phyloP scores from a whole-genome alignment of 2,888 invertebrate genomes.

The Drosophila yooni region DNA sequence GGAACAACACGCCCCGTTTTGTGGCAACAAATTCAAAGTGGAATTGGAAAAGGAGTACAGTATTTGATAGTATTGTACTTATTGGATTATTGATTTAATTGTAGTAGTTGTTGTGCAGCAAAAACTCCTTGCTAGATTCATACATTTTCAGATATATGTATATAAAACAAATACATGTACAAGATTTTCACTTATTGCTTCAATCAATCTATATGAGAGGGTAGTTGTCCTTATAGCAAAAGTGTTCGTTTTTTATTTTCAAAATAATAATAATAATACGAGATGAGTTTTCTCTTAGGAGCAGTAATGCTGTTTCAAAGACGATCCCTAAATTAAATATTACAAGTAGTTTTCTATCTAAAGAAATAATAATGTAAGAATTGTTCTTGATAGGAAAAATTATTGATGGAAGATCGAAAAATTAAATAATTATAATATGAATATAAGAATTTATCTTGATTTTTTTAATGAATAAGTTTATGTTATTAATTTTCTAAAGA shows the following conservation, averaged over 20 bases:
- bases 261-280: not conserved
- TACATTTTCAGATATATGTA: not conserved
- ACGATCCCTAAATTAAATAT: no score
- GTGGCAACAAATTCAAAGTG: not conserved
- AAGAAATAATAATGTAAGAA: not conserved
- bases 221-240: not conserved
- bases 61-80: not conserved
- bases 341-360: not conserved
- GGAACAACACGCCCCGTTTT: slow-evolving; percentile 45
- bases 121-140: not conserved
- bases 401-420: not conserved
- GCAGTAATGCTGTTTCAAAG: no score
- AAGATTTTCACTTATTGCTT: not conserved
- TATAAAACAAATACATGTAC: not conserved
- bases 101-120: not conserved
- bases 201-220: not conserved
- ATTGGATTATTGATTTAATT: not conserved
- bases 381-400: not conserved
- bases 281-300: not conserved
- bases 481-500: not conserved
- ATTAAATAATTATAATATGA: not conserved
- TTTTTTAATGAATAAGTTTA: not conserved
- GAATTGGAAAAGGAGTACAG: no score
- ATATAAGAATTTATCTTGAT: not conserved
- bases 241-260: not conserved